phyloP scores from a whole-genome alignment of 1,140 invertebrate species.

The Meloidogyne floridensis region DNA sequence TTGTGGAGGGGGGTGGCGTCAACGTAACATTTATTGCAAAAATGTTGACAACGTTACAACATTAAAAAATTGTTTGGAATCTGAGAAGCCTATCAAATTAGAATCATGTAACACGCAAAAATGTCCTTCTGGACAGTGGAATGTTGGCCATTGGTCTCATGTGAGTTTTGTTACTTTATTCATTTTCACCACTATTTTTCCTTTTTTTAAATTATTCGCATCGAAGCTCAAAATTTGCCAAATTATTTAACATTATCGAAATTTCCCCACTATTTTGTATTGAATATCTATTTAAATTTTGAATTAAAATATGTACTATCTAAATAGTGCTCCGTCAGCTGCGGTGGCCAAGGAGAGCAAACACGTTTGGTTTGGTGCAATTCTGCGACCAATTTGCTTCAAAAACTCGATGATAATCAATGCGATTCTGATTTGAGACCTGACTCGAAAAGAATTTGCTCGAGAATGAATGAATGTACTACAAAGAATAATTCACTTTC shows the following conservation, averaged over 20 bases:
- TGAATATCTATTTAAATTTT: no score
- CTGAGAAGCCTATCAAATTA: no score
- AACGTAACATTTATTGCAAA: no score
- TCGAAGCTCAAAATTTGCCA: no score
- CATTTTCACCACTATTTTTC: background rate
- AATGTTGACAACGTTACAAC: no score
- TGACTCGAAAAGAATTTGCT: conserved; percentile 42
- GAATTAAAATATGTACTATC: no score
- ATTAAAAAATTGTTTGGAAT: no score
- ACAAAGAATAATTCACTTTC: background rate
- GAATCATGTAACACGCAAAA: no score
- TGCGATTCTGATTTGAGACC: conserved; percentile 45
- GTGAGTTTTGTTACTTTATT: conserved; percentile 35
- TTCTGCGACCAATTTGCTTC: conserved; percentile 42
- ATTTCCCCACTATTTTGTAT: no score
- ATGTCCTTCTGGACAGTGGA: conserved; percentile 39
- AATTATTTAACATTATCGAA: no score
- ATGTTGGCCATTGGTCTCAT: conserved; percentile 58
- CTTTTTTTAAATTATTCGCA: no score
- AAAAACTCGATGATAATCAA: conserved; percentile 46
- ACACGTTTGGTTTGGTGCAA: conserved; percentile 60
- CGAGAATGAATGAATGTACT: background rate
- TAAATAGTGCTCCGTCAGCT: conserved; percentile 60
- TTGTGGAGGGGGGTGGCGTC: no score
- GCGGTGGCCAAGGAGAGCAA: conserved; percentile 54